phyloP scores from a whole-genome alignment of 1,140 invertebrate genomes.

The Stegodyphus dumicola region DNA sequence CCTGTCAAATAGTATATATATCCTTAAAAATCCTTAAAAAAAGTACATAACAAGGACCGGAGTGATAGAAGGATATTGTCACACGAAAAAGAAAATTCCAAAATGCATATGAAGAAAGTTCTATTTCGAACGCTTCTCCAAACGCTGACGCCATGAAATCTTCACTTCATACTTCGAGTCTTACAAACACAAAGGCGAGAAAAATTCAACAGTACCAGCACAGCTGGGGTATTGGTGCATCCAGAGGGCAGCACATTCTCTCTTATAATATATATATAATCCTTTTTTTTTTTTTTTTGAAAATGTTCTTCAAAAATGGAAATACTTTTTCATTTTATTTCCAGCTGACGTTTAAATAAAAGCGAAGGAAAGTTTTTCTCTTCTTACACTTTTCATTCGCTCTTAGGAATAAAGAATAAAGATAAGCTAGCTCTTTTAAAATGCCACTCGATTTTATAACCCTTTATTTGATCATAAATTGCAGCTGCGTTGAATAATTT shows the following conservation, averaged over 20 bases:
- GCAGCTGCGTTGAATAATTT: constrained; percentile 11
- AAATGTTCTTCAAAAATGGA: constrained; percentile 26
- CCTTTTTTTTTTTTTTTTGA: not conserved
- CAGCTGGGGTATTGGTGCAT: not conserved
- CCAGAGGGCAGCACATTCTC: too few relatives aligned
- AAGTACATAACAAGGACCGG: not conserved
- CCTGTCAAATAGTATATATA: not conserved
- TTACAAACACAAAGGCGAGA: not conserved
- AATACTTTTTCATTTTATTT: constrained; percentile 35
- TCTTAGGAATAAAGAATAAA: not conserved
- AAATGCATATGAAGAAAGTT: not conserved
- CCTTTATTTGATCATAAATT: constrained; percentile 8
- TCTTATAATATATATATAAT: too few relatives aligned
- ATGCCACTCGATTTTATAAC: constrained; percentile 5
- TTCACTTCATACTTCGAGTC: constrained; percentile 12
- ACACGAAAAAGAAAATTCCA: not conserved
- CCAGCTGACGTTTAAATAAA: not conserved
- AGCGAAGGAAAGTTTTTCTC: not conserved
- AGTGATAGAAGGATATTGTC: constrained; percentile 2
- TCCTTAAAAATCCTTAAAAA: not conserved
- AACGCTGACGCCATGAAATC: constrained; percentile 18
- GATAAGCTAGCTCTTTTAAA: not conserved
- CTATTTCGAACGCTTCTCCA: not conserved
- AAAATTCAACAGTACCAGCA: not conserved
- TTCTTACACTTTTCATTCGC: not conserved